Conservation (phyloP, 2,888 invertebrate species). For the Eueremaeus valkanovi region DNA sequence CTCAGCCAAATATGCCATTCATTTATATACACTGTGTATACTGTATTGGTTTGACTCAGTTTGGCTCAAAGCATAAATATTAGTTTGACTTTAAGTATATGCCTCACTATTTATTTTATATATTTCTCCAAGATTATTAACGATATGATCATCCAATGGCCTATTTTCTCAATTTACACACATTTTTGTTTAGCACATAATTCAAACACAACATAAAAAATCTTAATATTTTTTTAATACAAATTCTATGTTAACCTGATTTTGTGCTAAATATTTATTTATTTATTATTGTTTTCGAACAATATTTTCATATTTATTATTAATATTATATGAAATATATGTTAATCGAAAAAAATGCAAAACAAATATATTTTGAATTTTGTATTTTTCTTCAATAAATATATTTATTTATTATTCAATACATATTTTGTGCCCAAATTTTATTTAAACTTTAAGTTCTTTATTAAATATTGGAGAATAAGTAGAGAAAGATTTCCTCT, state of each 20-base stretch:
- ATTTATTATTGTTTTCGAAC: background rate
- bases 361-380: too few species aligned
- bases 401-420: too few species aligned
- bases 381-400: too few species aligned
- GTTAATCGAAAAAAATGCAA: too few species aligned
- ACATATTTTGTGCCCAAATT: too few species aligned
- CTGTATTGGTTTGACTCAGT: too few species aligned
- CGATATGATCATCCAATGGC: background rate
- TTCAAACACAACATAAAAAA: too few species aligned
- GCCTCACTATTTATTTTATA: background rate
- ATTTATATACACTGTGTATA: background rate
- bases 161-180: background rate
- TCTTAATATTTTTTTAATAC: too few species aligned
- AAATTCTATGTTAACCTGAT: background rate
- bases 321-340: background rate
- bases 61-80: background rate
- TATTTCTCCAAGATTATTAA: background rate
- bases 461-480: too few species aligned
- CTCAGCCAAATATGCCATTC: background rate
- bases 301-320: background rate
- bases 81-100: constrained; percentile 9
- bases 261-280: background rate
- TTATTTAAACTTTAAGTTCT: too few species aligned
- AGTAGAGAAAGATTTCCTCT: too few species aligned
- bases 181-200: background rate